Conservation (phyloP, 1,140 invertebrate genomes). For the Dendrolimus punctatus region DNA sequence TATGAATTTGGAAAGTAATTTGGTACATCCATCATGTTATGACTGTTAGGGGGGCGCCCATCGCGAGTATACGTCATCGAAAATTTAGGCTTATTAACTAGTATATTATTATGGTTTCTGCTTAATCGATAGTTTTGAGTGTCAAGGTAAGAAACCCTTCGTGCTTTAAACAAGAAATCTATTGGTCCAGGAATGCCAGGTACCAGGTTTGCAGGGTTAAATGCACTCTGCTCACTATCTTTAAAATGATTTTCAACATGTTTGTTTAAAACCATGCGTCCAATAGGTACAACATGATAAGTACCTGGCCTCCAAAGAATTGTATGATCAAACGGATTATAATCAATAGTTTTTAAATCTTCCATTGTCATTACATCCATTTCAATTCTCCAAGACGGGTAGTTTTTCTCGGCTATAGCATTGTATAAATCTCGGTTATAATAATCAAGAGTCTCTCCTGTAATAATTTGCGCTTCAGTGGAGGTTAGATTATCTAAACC, state of each 20-base stretch:
- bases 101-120: slow-evolving; percentile 85
- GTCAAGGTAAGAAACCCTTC: slow-evolving; percentile 88
- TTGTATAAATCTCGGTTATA: slow-evolving; percentile 40
- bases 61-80: slow-evolving; percentile 79
- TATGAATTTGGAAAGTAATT: slow-evolving; percentile 97
- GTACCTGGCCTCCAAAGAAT: slow-evolving; percentile 86
- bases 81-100: slow-evolving; percentile 88
- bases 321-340: slow-evolving; percentile 79
- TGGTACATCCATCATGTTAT: slow-evolving; percentile 84
- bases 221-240: slow-evolving; percentile 89
- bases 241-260: slow-evolving; percentile 88
- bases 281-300: slow-evolving; percentile 87
- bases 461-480: slow-evolving; percentile 22
- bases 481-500: slow-evolving; percentile 76
- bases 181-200: slow-evolving; percentile 87
- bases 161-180: slow-evolving; percentile 89
- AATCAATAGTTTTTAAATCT: slow-evolving; percentile 66
- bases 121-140: slow-evolving; percentile 90
- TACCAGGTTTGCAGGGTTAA: slow-evolving; percentile 86
- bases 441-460: slow-evolving; percentile 30
- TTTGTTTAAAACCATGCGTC: slow-evolving; percentile 83
- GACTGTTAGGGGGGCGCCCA: slow-evolving; percentile 77
- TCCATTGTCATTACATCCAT: slow-evolving; percentile 72
- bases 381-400: slow-evolving; percentile 79
- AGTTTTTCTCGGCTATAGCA: slow-evolving; percentile 62